Conservation (phyloP, 1,140 invertebrate species). For the Zaprionus nigranus region DNA sequence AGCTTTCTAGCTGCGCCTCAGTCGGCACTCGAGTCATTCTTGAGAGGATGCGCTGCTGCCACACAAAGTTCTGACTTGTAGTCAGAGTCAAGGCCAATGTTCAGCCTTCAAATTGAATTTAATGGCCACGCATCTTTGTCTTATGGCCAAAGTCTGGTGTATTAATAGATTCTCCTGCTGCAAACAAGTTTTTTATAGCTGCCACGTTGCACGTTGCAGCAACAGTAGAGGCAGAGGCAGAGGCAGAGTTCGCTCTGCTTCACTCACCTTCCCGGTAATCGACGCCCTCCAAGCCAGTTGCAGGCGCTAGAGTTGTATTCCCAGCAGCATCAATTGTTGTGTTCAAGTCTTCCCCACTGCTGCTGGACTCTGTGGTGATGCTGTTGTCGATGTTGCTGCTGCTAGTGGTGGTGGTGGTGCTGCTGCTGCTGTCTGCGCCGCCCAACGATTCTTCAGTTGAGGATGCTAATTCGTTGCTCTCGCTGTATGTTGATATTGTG, state of each 20-base stretch:
- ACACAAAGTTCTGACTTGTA: conserved; percentile 9
- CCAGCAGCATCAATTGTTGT: conserved; percentile 56
- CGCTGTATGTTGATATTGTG: conserved; percentile 69
- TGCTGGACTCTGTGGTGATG: conserved; percentile 60
- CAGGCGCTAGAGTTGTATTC: conserved; percentile 67
- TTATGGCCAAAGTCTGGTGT: conserved; percentile 75
- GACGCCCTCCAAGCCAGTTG: conserved; percentile 74
- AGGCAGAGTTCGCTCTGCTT: background rate
- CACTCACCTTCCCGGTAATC: conserved; percentile 84
- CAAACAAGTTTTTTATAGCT: conserved; percentile 65
- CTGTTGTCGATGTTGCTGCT: conserved; percentile 20
- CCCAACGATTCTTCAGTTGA: conserved; percentile 61
- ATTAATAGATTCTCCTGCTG: conserved; percentile 72
- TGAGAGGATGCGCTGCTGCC: background rate
- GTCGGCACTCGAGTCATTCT: conserved; percentile 12
- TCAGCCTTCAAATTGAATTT: conserved; percentile 83
- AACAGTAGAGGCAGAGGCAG: conserved; percentile 5
- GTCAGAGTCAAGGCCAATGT: conserved; percentile 70
- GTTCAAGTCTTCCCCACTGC: conserved; percentile 56
- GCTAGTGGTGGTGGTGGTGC: conserved; percentile 15
- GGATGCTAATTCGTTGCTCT: conserved; percentile 61
- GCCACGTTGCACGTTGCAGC: conserved; percentile 9
- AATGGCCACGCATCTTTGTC: conserved; percentile 81
- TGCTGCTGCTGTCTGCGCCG: conserved; percentile 38
- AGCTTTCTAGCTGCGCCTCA: conserved; percentile 36